Base-by-base conservation (phyloP, 2,797 vertebrate genomes). In the Onychomys arenicola region DNA sequence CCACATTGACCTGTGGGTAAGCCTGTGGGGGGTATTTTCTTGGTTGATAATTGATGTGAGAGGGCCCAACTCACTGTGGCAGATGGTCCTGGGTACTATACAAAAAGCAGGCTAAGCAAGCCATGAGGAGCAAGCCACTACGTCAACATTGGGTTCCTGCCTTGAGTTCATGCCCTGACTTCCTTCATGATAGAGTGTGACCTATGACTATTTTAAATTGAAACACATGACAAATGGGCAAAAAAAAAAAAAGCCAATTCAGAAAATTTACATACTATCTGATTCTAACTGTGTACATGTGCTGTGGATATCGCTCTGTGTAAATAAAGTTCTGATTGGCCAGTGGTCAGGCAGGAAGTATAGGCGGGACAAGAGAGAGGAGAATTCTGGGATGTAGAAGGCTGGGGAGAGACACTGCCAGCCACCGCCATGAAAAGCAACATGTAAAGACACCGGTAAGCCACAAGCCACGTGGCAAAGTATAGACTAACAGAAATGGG, bases 121-220 rank as follows among this genome's bases (percentile, higher is more conserved):
- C 32, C 43, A 49, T 5, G 43, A 49, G 63, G 43, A 67, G 29
- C 29, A 67, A 67, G 61, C 29, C 61, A n/a, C 29, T 34, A 49
- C 2, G 43, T 9, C 49, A 52, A 11, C 43, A 49, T 2, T 4
- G 29, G 2, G 25, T 29, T 78, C 77, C 75, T 76, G 27, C 16
- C 59, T 83, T 83, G n/a, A 61, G n/a, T 61, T 82, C 14, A 8
- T 13, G 59, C 43, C 40, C 61, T 46, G 61, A 67, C 19, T 49
- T 57, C 34, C 78, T 27, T 49, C 29, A 4, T 52, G 83, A 85
- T 67, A 17, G 61, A 85, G 17, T 34, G 29, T 67, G 63, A n/a
- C 32, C 52, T 32, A 40, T 88, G 67, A 77, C 77, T 55, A 73
- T 85, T 84, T 92, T 91, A 85, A 67, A 57, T 89, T 89, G 37